Percentiles rank a stretch among this genome's conserved stretches.
These are phyloP conservation scores for Bombus sylvicola DNA, from an alignment of 1,140 invertebrate genomes.

Conservation along the genomic window DNA sequence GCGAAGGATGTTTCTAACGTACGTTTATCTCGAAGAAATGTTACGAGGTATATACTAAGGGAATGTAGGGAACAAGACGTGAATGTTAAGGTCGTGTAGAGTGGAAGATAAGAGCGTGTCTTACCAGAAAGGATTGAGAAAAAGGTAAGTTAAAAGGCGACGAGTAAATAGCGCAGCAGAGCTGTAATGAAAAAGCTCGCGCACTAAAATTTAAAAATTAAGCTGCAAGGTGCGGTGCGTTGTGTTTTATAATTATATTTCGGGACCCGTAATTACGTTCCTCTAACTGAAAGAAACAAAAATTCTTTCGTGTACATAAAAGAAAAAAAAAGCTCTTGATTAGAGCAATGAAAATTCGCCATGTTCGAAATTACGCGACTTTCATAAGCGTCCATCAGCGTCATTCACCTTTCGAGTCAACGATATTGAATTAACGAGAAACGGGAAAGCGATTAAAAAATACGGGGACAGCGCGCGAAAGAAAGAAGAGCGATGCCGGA, in stretches of 20 bases:
- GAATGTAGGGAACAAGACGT: background rate
- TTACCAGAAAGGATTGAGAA: too few relatives aligned
- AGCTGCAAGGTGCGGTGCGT: too few relatives aligned
- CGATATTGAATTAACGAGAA: conserved; percentile 33
- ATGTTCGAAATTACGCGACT: background rate
- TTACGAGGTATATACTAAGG: background rate
- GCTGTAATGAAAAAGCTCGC: background rate
- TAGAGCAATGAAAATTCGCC: background rate
- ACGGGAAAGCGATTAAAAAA: conserved; percentile 31
- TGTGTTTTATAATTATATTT: too few relatives aligned
- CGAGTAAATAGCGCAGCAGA: too few relatives aligned
- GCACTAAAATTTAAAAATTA: background rate
- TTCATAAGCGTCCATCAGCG: conserved; percentile 33
- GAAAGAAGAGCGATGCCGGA: background rate
- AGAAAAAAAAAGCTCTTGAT: background rate
- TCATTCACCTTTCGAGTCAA: background rate
- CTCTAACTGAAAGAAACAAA: too few relatives aligned
- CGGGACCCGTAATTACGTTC: background rate
- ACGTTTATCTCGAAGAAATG: background rate
- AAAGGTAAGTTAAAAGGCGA: too few relatives aligned
- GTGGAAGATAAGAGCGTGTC: background rate
- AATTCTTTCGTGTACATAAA: background rate
- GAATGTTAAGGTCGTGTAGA: too few relatives aligned
- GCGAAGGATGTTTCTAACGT: background rate
- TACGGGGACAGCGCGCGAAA: conserved; percentile 18